Evolutionary conservation across 2,888 invertebrate genomes (phyloP), one percentile per base, ranked within the genome.

Genomic region (Lutraria lutraria): DNA sequence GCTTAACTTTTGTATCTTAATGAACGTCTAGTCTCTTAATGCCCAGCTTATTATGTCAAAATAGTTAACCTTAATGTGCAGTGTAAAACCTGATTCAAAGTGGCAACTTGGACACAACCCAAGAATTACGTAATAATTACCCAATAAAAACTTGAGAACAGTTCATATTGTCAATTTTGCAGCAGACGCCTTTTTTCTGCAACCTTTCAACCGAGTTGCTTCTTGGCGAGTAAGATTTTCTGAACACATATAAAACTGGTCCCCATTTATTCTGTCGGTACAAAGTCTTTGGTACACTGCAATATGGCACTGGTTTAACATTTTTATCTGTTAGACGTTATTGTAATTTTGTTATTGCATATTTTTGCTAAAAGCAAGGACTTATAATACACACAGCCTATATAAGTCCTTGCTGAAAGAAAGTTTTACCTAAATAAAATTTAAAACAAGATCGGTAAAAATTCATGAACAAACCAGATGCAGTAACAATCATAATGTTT

Each of bases 21-120:
- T 56, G 29, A 25, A 52, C 52, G 72, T 83, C 83, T 83, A 52
- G n/a, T n/a, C 34, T 83, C 68, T 68, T 83, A 83, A 83, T 63
- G 25, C 25, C 21, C 25, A 68, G 83, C 68, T 83, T 83, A 83
- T 68, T 83, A 68, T 83, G 83, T 83, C 83, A 83, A 83, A 83
- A 68, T 83, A 52, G 68, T 68, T 83, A 83, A 83, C 83, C 29
- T 68, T 43, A 19, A 52, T 68, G n/a, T n/a, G 53, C 60, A 0
- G 8, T 63, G 43, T 63, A 63, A 29, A 15, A 52, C 25, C 52
- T 72, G 68, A 83, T 68, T 68, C 34, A 52, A n/a, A 72, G 68
- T 60, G 83, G 83, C 83, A 83, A 29, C 31, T 83, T 83, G 83
- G 83, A 34, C 34, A 72, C 10, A 12, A 21, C n/a, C 83, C 83